Conservation (phyloP, 1,140 invertebrate species). For the Drosophila trapezifrons region DNA sequence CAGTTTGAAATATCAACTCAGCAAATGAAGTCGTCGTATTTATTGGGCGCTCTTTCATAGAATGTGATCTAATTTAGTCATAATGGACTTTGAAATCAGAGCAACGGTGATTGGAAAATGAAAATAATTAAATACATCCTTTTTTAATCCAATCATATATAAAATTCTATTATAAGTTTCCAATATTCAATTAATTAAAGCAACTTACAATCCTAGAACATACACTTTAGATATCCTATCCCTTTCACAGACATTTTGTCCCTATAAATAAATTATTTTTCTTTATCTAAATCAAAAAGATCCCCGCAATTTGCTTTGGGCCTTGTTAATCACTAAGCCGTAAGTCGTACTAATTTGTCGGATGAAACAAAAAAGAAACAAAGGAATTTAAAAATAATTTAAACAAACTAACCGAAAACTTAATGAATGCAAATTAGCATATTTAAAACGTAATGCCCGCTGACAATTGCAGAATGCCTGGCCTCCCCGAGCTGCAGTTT, state of each 20-base stretch:
- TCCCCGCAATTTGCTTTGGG: background rate
- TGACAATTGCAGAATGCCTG: conserved; percentile 63
- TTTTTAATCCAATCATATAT: too few relatives aligned
- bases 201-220: too few relatives aligned
- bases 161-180: too few relatives aligned
- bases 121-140: too few relatives aligned
- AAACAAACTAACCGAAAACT: conserved; percentile 49
- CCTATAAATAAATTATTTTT: too few relatives aligned
- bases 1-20: too few relatives aligned
- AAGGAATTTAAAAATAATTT: conserved; percentile 24
- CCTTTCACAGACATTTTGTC: background rate
- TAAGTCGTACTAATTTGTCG: conserved; percentile 10
- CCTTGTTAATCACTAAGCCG: conserved; percentile 3
- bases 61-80: background rate
- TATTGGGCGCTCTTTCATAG: too few relatives aligned
- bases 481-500: conserved; percentile 34
- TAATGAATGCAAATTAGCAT: conserved; percentile 75
- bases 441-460: conserved; percentile 75
- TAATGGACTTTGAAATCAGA: background rate
- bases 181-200: too few relatives aligned
- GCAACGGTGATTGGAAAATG: background rate
- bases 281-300: background rate
- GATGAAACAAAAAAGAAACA: background rate
- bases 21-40: too few relatives aligned
- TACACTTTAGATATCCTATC: background rate